Conservation (phyloP, 2,888 invertebrate species). For the Hoplodrina blanda region DNA sequence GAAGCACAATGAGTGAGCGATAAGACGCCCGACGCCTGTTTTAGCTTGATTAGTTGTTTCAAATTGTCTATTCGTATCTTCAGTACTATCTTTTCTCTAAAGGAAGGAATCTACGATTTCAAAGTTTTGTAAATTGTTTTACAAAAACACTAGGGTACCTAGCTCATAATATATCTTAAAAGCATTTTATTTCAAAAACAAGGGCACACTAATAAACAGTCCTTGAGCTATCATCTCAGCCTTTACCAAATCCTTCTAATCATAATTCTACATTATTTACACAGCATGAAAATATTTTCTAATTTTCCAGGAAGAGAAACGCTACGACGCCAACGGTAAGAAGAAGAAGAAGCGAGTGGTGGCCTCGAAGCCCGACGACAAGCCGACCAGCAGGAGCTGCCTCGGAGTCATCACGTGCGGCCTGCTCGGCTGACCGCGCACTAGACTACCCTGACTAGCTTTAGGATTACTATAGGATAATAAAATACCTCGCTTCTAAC, state of each 20-base stretch:
- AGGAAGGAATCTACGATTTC: not conserved
- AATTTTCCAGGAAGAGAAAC: slow-evolving; percentile 81
- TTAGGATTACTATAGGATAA: not conserved
- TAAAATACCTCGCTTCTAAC: not conserved
- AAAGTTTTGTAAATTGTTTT: not conserved
- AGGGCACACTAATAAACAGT: too few species aligned
- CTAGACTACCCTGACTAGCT: slow-evolving; percentile 10
- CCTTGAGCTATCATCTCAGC: not conserved
- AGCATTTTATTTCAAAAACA: not conserved
- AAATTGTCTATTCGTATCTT: slow-evolving; percentile 21
- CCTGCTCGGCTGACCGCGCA: slow-evolving; percentile 71
- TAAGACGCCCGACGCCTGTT: slow-evolving; percentile 44
- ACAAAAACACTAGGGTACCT: not conserved
- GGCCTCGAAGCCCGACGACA: slow-evolving; percentile 66
- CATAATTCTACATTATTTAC: not conserved
- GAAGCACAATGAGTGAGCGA: slow-evolving; percentile 48
- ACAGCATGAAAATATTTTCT: not conserved
- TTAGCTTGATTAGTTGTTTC: slow-evolving; percentile 53
- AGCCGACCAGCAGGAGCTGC: slow-evolving; percentile 71
- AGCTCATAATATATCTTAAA: not conserved
- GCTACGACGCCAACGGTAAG: slow-evolving; percentile 84
- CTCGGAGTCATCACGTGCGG: slow-evolving; percentile 81
- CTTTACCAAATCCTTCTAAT: not conserved
- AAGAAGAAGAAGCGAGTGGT: slow-evolving; percentile 84
- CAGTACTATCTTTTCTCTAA: not conserved